Conservation (phyloP, 2,113 vertebrate genomes). For the Ginglymostoma cirratum region DNA sequence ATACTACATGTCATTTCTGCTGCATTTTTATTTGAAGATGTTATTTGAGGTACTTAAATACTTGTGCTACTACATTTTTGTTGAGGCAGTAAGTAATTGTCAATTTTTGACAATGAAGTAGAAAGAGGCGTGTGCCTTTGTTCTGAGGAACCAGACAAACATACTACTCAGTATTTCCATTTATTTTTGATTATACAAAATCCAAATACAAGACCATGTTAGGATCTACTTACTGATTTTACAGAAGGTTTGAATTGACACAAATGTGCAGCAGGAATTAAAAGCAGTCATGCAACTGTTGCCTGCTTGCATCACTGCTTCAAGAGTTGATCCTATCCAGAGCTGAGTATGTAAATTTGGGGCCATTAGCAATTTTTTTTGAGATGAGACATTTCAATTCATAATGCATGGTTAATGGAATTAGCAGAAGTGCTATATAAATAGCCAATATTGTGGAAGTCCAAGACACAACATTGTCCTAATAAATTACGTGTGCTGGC, state of each 20-base stretch:
- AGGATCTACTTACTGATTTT: not conserved
- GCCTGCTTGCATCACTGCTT: not conserved
- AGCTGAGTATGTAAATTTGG: not conserved
- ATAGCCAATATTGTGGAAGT: not conserved
- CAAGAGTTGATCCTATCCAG: not conserved
- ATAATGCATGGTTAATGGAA: not conserved
- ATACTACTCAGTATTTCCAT: not conserved
- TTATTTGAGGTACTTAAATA: slow-evolving; percentile 11
- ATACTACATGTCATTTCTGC: not conserved
- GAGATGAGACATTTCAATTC: not conserved
- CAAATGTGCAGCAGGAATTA: not conserved
- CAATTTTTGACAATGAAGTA: not conserved
- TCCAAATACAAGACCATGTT: not conserved
- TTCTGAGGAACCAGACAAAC: not conserved
- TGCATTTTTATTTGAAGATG: not conserved
- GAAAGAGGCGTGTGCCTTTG: not conserved
- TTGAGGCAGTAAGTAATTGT: not conserved
- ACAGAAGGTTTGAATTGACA: not conserved
- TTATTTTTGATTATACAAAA: not conserved
- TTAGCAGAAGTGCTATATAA: not conserved
- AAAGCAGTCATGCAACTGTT: not conserved
- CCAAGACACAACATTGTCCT: not conserved
- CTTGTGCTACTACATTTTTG: not conserved
- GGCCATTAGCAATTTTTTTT: not conserved
- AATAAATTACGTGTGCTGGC: not conserved